Evolutionary conservation across 2,113 vertebrate species (phyloP).

Genomic region (Oryzias melastigma): DNA sequence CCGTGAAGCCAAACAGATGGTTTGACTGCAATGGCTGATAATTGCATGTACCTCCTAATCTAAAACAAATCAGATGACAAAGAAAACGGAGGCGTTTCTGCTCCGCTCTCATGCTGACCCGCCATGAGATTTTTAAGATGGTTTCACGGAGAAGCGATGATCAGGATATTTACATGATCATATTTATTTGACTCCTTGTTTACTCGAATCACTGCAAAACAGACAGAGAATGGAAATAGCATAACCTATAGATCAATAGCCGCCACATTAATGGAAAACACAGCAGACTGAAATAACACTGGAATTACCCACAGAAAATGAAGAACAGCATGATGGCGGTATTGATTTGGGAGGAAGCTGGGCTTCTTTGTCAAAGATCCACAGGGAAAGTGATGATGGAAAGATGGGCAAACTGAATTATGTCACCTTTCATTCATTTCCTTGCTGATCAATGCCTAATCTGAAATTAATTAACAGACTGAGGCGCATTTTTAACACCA

Average conservation of each 20-base stretch:
- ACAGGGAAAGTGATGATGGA: neutral
- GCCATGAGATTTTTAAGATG: neutral
- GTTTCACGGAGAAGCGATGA: neutral
- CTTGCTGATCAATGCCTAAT: neutral
- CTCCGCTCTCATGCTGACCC: neutral
- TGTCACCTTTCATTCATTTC: neutral
- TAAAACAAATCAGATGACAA: no score
- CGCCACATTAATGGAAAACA: neutral
- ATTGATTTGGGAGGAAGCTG: neutral
- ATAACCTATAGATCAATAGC: neutral
- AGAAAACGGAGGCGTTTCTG: no score
- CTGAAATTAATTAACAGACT: neutral
- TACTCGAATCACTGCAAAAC: neutral
- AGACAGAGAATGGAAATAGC: neutral
- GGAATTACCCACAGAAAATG: neutral
- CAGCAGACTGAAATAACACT: neutral
- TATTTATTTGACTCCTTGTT: neutral
- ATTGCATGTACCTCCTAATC: no score
- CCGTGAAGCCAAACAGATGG: neutral
- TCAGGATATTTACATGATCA: neutral
- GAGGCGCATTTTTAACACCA: neutral
- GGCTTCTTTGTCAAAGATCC: neutral
- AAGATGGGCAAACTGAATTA: neutral
- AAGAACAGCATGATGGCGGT: neutral
- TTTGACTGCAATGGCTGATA: neutral